Percentiles rank a stretch among this genome's conserved stretches.
Evolutionary conservation across 2,113 vertebrate species (phyloP).

Genomic region (Sylvicapra grimmia): DNA sequence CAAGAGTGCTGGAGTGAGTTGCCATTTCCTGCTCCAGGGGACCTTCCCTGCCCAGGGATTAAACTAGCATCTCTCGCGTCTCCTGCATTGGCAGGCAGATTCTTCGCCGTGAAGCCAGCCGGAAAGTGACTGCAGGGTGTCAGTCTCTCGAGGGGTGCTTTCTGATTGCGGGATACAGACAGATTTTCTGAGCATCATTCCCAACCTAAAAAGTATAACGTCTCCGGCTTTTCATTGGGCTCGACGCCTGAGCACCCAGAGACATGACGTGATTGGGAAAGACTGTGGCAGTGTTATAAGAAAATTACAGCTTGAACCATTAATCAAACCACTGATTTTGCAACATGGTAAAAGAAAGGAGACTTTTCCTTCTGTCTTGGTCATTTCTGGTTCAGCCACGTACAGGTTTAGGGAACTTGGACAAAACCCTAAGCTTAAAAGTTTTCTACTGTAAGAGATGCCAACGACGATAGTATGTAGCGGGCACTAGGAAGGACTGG

Average conservation of each 20-base stretch:
- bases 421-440: background rate
- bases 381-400: background rate
- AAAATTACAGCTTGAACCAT: background rate
- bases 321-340: background rate
- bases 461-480: background rate
- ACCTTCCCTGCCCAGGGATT: background rate
- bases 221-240: background rate
- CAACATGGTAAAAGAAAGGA: background rate
- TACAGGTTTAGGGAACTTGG: background rate
- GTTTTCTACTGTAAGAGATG: background rate
- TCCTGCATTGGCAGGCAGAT: background rate
- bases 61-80: fast-evolving
- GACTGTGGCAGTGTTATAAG: background rate
- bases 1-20: background rate
- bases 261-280: background rate
- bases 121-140: background rate
- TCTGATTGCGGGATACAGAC: background rate
- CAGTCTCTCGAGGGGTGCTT: background rate
- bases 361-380: background rate
- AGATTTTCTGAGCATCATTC: background rate
- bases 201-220: background rate
- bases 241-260: background rate
- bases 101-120: background rate
- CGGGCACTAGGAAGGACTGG: background rate
- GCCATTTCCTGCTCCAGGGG: background rate